Percentiles rank a stretch among this genome's conserved stretches.
Evolutionary conservation across 2,113 vertebrate species (phyloP).

Genomic region (Machaerirhynchus nigripectus): DNA sequence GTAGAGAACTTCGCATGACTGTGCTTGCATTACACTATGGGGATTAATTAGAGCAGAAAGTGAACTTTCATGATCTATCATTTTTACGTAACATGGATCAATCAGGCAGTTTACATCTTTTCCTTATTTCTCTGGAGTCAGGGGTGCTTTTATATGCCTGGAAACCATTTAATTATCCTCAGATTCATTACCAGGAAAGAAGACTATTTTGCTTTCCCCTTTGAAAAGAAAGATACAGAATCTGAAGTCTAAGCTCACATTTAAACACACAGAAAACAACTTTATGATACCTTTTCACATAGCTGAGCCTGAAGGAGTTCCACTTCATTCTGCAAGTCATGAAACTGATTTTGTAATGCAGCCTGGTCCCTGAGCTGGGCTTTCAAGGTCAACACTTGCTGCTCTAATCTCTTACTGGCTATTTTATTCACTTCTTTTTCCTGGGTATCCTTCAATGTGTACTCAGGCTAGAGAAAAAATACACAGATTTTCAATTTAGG

Average conservation of each 20-base stretch:
- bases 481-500: background rate
- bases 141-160: background rate
- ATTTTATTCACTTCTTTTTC: slow-evolving; percentile 13
- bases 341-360: background rate
- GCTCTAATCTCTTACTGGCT: slow-evolving; percentile 44
- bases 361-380: slow-evolving; percentile 70
- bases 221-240: background rate
- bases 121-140: background rate
- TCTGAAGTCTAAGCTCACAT: background rate
- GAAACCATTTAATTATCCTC: background rate
- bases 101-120: background rate
- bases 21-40: background rate
- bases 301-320: slow-evolving; percentile 68
- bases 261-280: background rate
- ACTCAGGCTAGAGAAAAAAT: background rate
- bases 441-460: background rate
- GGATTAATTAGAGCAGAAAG: background rate
- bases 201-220: background rate
- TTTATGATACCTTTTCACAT: slow-evolving; percentile 68
- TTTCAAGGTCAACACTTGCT: slow-evolving; percentile 66
- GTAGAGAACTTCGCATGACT: background rate
- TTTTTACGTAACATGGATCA: background rate
- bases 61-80: background rate
- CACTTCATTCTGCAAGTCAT: background rate
- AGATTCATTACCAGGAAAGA: background rate